Conservation (phyloP, 2,113 vertebrate species). For the Melanotaenia duboulayi region DNA sequence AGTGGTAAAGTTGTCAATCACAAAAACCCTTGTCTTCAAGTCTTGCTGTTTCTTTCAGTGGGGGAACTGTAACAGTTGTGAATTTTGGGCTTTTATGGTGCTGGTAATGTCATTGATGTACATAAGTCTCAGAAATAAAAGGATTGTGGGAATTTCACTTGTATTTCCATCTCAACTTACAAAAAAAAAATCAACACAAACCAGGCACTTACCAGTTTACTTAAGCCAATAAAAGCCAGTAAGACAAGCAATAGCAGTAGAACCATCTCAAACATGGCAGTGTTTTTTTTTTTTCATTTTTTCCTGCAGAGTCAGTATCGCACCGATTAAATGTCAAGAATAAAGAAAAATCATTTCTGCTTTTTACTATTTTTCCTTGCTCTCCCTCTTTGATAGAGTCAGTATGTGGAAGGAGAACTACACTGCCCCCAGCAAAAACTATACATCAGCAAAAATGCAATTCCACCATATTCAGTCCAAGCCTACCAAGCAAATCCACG, state of each 20-base stretch:
- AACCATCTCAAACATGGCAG: constrained; percentile 78
- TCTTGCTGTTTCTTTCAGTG: constrained; percentile 16
- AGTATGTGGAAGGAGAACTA: constrained; percentile 48
- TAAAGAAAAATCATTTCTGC: constrained; percentile 62
- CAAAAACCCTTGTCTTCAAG: constrained; percentile 40
- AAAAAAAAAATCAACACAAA: constrained; percentile 44
- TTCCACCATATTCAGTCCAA: constrained; percentile 67
- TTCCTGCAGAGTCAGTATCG: constrained; percentile 73
- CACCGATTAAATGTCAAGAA: constrained; percentile 86
- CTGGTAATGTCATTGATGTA: constrained; percentile 32
- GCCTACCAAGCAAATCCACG: constrained; percentile 48
- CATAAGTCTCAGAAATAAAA: constrained; percentile 54
- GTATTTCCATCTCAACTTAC: constrained; percentile 18
- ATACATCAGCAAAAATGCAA: constrained; percentile 77
- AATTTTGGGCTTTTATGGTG: constrained; percentile 26
- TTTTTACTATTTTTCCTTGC: constrained; percentile 61
- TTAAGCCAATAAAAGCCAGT: constrained; percentile 56
- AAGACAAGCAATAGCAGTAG: constrained; percentile 55
- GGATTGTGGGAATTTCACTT: constrained; percentile 16
- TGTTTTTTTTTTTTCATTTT: constrained; percentile 82
- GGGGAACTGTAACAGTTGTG: constrained; percentile 26
- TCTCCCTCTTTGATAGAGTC: constrained; percentile 67
- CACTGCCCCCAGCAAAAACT: constrained; percentile 60
- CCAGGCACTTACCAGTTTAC: constrained; percentile 41
- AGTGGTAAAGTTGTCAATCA: constrained; percentile 41